A percentile compares a stretch with the other conserved stretches of the same genome.
phyloP scores from a whole-genome alignment of 2,888 invertebrate genomes.

The Drosophila picticornis region DNA sequence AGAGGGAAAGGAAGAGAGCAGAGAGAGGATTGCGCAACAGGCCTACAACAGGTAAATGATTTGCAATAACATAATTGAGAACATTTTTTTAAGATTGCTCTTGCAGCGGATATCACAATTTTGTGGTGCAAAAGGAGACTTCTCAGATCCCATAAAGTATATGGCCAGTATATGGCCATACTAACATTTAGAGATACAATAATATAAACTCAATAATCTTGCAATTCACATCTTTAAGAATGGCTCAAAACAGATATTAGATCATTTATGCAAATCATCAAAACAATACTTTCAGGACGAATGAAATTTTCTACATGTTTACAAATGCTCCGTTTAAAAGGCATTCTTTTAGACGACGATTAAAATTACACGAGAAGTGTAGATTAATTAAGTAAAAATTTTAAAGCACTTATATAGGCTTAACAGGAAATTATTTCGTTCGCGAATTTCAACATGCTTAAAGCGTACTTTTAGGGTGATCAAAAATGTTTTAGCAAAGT shows the following conservation, averaged over 20 bases:
- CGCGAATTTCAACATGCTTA: background rate
- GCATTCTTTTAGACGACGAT: background rate
- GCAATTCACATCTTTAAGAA: background rate
- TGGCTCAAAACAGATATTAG: background rate
- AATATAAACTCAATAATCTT: no score
- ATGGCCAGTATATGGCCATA: background rate
- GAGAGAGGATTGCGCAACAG: slow-evolving; percentile 1
- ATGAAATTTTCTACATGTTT: background rate
- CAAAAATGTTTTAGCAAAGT: background rate
- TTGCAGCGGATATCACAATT: background rate
- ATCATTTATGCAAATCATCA: background rate
- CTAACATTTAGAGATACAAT: background rate
- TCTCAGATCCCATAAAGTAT: background rate
- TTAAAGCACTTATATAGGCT: background rate
- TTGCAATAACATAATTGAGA: background rate
- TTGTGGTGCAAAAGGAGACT: background rate
- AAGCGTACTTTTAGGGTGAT: background rate
- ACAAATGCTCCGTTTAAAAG: background rate
- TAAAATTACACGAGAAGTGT: background rate
- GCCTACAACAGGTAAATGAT: background rate
- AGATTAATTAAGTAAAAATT: background rate
- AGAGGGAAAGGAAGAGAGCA: background rate
- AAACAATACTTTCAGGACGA: background rate
- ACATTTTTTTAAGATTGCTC: background rate
- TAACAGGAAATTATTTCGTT: background rate